Evolutionary conservation across 2,113 vertebrate genomes (phyloP), one percentile per base, ranked within the genome.

Genomic region (Cromileptes altivelis): DNA sequence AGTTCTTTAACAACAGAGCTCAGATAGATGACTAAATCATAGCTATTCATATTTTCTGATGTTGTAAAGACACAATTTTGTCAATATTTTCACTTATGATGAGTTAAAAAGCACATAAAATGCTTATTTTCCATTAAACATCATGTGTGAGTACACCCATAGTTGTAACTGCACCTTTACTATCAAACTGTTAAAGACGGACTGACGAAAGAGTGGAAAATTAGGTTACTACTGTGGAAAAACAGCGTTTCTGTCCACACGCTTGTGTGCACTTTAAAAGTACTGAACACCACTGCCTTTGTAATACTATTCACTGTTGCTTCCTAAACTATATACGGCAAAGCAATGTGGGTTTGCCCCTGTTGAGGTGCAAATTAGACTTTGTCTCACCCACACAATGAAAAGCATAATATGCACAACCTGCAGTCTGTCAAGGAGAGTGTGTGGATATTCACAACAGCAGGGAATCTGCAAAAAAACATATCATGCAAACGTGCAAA

Each of bases 331-430:
- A 52, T 40, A 55, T 25, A 74, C 65, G 60, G 75, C 60, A 70
- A 55, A 40, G 25, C 33, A 53, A n/a, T 73, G 80, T 42, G 73
- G 14, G n/a, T 63, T 60, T 61, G 55, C 27, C n/a, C 87, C 82
- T 82, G 83, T 88, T 78, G 82, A 88, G 89, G 81, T 88, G 89
- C 52, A 88, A 91, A 91, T 93, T 75, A 74, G 50, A 71, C 37
- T 47, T 21, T 15, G 71, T 78, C 69, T 56, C 75, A 81, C 56
- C 70, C 21, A 74, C n/a, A 80, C 56, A 72, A 75, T 19, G 12
- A 68, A 79, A 81, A 58, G 65, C 78, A 63, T 5, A 58, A 25
- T 21, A 47, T 65, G 60, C 57, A 72, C 37, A 81, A 70, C 40
- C 30, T 69, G 67, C 78, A 84, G 63, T 73, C 45, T 89, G 82